Percentiles rank a stretch among this genome's conserved stretches.
Evolutionary conservation across 2,797 vertebrate species (phyloP).

Genomic region (Lithobates sylvaticus): DNA sequence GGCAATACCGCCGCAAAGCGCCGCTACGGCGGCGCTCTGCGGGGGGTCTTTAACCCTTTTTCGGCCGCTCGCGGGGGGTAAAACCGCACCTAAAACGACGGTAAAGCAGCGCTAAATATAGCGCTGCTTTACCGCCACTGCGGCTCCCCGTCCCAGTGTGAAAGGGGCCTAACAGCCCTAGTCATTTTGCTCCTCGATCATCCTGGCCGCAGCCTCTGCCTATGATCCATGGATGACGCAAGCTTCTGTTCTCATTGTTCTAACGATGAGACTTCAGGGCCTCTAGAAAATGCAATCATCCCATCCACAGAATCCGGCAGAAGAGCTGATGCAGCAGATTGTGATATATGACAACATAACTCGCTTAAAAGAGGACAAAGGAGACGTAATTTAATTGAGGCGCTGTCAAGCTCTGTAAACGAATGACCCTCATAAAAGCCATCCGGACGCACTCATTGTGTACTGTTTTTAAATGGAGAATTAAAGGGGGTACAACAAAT

Average conservation of each 20-base stretch:
- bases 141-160: no score
- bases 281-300: neutral
- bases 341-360: conserved; percentile 30
- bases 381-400: conserved; percentile 32
- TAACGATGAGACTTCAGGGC: neutral
- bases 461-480: conserved; percentile 36
- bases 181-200: no score
- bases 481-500: conserved; percentile 51
- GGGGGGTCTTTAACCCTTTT: no score
- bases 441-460: conserved; percentile 7
- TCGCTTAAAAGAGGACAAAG: conserved; percentile 24
- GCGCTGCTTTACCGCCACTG: no score
- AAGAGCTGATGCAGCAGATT: neutral
- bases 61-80: no score
- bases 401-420: conserved; percentile 2
- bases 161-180: no score
- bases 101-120: no score
- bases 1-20: no score
- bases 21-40: no score
- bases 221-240: no score
- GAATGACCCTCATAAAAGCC: conserved; percentile 31
- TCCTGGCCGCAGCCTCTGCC: no score
- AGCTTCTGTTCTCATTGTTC: neutral
- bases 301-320: neutral
- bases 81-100: no score